phyloP scores from a whole-genome alignment of 1,140 invertebrate genomes.

The Ditylenchus dipsaci region DNA sequence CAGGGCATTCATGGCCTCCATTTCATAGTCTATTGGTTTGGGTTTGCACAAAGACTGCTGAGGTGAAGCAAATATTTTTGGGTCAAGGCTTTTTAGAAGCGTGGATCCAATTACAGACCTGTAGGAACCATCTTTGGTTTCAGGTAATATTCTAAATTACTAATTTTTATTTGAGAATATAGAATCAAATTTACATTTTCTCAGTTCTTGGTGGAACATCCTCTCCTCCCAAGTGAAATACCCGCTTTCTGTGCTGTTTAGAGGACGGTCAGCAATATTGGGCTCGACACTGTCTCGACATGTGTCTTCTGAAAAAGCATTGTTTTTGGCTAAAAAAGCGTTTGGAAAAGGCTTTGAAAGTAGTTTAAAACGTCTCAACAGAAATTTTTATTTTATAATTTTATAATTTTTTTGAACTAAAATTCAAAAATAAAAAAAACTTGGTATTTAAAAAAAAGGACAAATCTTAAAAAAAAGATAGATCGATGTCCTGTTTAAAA shows the following conservation, averaged over 20 bases:
- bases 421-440: no score
- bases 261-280: neutral
- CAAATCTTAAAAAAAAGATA: no score
- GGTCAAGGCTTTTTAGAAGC: neutral
- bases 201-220: slow-evolving; percentile 12
- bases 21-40: neutral
- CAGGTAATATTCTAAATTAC: slow-evolving; percentile 6
- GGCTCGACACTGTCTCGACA: neutral
- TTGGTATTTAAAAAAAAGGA: no score
- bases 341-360: no score
- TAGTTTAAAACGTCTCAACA: no score
- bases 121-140: slow-evolving; percentile 3
- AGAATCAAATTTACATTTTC: slow-evolving; percentile 5
- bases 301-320: neutral
- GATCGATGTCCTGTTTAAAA: no score
- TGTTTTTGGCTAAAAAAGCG: no score
- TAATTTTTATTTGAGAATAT: neutral
- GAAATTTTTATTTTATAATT: no score
- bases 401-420: no score
- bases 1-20: neutral
- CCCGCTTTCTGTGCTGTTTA: neutral
- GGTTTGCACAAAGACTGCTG: slow-evolving; percentile 5
- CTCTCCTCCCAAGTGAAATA: slow-evolving; percentile 10
- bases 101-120: neutral
- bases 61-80: neutral